These are phyloP conservation scores for Drosophila nigrodunni DNA, from an alignment of 1,140 invertebrate genomes.

Conservation along the genomic window DNA sequence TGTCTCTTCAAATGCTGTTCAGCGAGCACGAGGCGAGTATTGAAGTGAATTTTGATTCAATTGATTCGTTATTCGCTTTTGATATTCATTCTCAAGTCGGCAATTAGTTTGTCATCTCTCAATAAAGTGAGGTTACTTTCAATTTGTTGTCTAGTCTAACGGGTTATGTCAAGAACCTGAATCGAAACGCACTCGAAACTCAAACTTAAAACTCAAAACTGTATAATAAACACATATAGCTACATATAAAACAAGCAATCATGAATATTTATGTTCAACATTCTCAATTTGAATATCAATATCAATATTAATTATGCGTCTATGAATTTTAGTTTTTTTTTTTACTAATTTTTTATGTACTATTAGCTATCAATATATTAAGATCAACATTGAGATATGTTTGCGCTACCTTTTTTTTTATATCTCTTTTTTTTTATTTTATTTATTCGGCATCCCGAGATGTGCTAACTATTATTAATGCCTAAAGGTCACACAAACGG, in stretches of 20 bases:
- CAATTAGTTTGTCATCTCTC: conserved; percentile 16
- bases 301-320: conserved; percentile 1
- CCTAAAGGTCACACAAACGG: conserved; percentile 77
- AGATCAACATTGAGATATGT: neutral
- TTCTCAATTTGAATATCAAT: conserved; percentile 11
- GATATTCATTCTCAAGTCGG: neutral
- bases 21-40: conserved; percentile 26
- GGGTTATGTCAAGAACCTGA: conserved; percentile 72
- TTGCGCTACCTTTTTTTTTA: neutral
- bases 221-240: neutral
- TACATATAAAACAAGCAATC: neutral
- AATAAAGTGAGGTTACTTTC: conserved; percentile 32
- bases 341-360: neutral
- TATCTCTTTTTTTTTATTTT: neutral
- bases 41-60: neutral
- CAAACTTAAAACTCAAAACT: conserved; percentile 9
- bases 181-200: conserved; percentile 29
- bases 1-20: conserved; percentile 10
- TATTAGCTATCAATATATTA: conserved; percentile 19
- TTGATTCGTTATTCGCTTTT: conserved; percentile 1
- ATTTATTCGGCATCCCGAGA: conserved; percentile 22
- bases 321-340: conserved; percentile 11
- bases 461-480: conserved; percentile 80
- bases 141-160: conserved; percentile 50
- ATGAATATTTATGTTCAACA: conserved; percentile 11